Conservation (phyloP, 2,888 invertebrate species). For the Cordylochernes scorpioides region DNA sequence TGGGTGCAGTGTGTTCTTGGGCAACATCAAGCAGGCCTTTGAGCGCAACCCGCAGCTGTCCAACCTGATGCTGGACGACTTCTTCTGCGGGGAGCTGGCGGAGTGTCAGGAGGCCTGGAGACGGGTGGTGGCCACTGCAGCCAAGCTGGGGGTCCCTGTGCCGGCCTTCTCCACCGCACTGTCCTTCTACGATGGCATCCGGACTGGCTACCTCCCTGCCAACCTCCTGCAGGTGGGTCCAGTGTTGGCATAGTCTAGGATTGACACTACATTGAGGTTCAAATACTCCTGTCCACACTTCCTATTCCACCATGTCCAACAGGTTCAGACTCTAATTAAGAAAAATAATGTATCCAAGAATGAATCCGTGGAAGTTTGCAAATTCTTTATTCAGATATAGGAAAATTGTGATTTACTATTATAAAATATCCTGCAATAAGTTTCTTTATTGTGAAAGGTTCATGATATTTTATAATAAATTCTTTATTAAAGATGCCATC, state of each 20-base stretch:
- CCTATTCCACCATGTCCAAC: too few relatives aligned
- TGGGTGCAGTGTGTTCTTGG: slow-evolving; percentile 42
- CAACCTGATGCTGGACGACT: slow-evolving; percentile 70
- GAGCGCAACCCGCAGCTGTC: slow-evolving; percentile 55
- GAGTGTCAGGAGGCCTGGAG: slow-evolving; percentile 59
- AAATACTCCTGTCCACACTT: too few relatives aligned
- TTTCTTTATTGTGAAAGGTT: too few relatives aligned
- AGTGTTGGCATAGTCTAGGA: slow-evolving; percentile 8
- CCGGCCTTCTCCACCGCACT: slow-evolving; percentile 78
- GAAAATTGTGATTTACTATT: too few relatives aligned
- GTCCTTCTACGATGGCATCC: slow-evolving; percentile 89
- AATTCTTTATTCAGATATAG: too few relatives aligned
- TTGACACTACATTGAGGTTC: too few relatives aligned
- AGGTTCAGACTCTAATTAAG: too few relatives aligned
- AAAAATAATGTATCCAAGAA: too few relatives aligned
- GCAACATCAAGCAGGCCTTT: slow-evolving; percentile 75
- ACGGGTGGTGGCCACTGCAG: slow-evolving; percentile 39
- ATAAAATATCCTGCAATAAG: too few relatives aligned
- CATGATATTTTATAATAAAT: too few relatives aligned
- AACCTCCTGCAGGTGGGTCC: slow-evolving; percentile 56
- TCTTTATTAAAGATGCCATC: too few relatives aligned
- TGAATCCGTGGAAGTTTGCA: too few relatives aligned
- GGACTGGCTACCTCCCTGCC: slow-evolving; percentile 58
- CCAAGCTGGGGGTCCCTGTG: slow-evolving; percentile 55
- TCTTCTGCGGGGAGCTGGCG: slow-evolving; percentile 59